Conservation (phyloP, 2,888 invertebrate species). For the Noctua fimbriata region DNA sequence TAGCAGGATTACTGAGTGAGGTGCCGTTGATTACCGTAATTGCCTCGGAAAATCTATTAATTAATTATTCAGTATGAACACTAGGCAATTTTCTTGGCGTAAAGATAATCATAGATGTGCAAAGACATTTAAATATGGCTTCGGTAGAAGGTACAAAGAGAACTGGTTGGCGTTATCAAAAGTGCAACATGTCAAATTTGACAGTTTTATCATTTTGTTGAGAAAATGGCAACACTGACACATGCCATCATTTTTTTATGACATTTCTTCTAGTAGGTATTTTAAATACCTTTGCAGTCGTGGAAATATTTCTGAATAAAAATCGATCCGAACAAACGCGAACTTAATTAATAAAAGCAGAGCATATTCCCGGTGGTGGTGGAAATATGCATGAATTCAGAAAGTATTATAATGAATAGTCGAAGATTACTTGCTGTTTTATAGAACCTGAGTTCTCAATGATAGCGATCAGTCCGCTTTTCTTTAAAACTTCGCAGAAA, state of each 20-base stretch:
- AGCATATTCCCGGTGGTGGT: constrained; percentile 48
- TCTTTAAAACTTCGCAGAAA: neutral
- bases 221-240: neutral
- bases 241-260: neutral
- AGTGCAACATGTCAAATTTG: neutral
- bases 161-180: neutral
- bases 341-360: constrained; percentile 57
- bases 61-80: neutral
- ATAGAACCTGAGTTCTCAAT: constrained; percentile 35
- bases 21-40: neutral
- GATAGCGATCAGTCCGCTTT: constrained; percentile 38
- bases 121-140: neutral
- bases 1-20: neutral
- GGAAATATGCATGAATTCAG: constrained; percentile 71
- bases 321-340: constrained; percentile 34
- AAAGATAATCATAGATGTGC: neutral
- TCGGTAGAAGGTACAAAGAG: neutral
- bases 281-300: neutral
- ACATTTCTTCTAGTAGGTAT: neutral
- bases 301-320: constrained; percentile 7
- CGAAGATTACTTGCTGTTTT: constrained; percentile 66
- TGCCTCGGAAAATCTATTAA: neutral
- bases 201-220: neutral
- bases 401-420: constrained; percentile 72
- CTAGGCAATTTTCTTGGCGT: neutral